Evolutionary conservation across 2,797 vertebrate species (phyloP).

Genomic region (Semaprochilodus insignis): DNA sequence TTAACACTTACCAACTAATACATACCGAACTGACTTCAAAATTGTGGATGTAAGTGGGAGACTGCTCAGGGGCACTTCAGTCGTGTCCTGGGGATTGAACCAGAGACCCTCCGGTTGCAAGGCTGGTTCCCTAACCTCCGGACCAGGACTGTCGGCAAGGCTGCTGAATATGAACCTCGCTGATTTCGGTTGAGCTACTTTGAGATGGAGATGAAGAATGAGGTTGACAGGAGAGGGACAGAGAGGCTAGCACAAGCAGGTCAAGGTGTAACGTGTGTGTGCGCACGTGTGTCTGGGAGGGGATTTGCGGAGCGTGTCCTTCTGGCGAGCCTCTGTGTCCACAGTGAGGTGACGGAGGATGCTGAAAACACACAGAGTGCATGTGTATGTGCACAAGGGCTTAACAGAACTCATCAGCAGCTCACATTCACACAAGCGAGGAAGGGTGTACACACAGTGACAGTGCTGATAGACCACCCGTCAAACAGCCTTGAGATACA

Average conservation of each 20-base stretch:
- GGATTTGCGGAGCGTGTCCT: not conserved
- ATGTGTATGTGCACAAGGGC: not conserved
- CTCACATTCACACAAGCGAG: constrained; percentile 5
- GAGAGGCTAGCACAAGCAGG: not conserved
- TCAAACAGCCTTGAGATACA: too few relatives aligned
- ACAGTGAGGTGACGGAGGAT: not conserved
- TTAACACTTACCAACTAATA: too few relatives aligned
- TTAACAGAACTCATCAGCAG: not conserved
- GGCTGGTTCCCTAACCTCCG: too few relatives aligned
- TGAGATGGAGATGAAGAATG: constrained; percentile 14
- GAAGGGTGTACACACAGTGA: not conserved
- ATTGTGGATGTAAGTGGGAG: too few relatives aligned
- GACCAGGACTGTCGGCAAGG: too few relatives aligned
- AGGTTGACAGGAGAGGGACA: constrained; percentile 27
- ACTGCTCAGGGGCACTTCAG: too few relatives aligned
- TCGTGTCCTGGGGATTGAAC: too few relatives aligned
- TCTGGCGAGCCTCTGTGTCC: not conserved
- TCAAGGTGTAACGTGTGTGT: constrained; percentile 2
- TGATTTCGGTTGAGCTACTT: not conserved
- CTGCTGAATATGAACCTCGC: not conserved
- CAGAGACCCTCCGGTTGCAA: too few relatives aligned
- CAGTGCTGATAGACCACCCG: not conserved
- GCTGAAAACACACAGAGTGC: not conserved
- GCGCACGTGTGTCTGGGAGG: not conserved
- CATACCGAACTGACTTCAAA: too few relatives aligned